Evolutionary conservation across 2,888 invertebrate genomes (phyloP).

Genomic region (Crocallis elinguaria): DNA sequence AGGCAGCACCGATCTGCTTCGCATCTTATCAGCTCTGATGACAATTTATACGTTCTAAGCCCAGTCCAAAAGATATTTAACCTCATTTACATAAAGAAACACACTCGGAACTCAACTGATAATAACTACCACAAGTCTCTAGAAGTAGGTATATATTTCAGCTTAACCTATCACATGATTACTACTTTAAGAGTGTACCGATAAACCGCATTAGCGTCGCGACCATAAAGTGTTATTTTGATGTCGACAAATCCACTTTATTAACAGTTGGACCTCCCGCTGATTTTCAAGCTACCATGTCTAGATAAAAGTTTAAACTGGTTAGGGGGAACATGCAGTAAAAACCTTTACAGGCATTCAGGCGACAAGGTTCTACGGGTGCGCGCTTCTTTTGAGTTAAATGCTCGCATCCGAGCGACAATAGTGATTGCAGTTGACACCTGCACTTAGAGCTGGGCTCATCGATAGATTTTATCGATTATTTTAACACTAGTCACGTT

Average conservation of each 20-base stretch:
- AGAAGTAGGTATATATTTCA: constrained; percentile 45
- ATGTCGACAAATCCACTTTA: constrained; percentile 83
- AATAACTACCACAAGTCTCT: constrained; percentile 43
- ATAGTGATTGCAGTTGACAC: constrained; percentile 78
- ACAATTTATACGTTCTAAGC: constrained; percentile 31
- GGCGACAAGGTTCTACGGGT: constrained; percentile 69
- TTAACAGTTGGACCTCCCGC: constrained; percentile 77
- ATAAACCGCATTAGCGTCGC: constrained; percentile 73
- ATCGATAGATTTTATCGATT: constrained; percentile 36
- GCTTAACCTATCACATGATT: constrained; percentile 52
- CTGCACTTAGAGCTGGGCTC: constrained; percentile 63
- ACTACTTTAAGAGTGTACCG: constrained; percentile 58
- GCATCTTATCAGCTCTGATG: constrained; percentile 29
- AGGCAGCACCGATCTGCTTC: constrained; percentile 28
- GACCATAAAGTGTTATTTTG: constrained; percentile 79
- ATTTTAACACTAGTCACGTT: not conserved
- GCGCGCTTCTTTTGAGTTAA: constrained; percentile 78
- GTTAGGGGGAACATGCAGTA: constrained; percentile 50
- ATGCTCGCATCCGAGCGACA: constrained; percentile 76
- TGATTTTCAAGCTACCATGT: constrained; percentile 68
- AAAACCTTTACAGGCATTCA: constrained; percentile 62
- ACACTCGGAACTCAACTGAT: constrained; percentile 35
- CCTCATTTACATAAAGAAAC: constrained; percentile 34
- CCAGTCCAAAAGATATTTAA: constrained; percentile 25
- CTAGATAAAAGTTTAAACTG: constrained; percentile 51